A percentile compares a stretch with the other conserved stretches of the same genome.
Evolutionary conservation across 2,888 invertebrate genomes (phyloP).

Genomic region (Acrocyrtus sp.): DNA sequence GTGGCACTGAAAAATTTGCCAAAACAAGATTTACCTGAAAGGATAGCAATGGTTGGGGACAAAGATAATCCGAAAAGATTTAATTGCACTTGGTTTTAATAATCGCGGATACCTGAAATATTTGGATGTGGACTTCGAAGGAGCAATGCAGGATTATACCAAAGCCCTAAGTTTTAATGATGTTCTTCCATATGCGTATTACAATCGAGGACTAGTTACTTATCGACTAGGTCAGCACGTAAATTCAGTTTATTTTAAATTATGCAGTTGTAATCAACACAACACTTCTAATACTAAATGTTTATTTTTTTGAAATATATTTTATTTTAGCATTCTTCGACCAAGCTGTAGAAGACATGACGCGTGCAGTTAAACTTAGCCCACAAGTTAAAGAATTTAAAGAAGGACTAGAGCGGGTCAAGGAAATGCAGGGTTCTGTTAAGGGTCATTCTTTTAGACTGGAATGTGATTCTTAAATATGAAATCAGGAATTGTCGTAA

Average conservation of each 20-base stretch:
- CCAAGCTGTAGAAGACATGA: slow-evolving; percentile 62
- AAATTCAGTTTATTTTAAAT: background rate
- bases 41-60: no score
- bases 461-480: background rate
- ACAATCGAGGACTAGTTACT: slow-evolving; percentile 67
- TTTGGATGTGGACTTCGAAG: slow-evolving; percentile 66
- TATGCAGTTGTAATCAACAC: background rate
- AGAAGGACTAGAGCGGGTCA: slow-evolving; percentile 55
- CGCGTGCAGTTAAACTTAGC: slow-evolving; percentile 59
- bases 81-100: slow-evolving; percentile 64
- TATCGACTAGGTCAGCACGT: slow-evolving; percentile 68
- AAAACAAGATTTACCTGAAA: no score
- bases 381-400: slow-evolving; percentile 62
- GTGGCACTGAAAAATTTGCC: background rate
- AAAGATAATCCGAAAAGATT: no score
- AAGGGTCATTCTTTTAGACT: slow-evolving; percentile 12
- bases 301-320: no score
- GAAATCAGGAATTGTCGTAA: background rate
- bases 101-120: slow-evolving; percentile 66
- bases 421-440: slow-evolving; percentile 13
- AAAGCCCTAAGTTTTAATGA: slow-evolving; percentile 64
- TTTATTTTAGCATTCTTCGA: slow-evolving; percentile 63
- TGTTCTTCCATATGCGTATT: slow-evolving; percentile 65
- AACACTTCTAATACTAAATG: background rate
- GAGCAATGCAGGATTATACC: slow-evolving; percentile 66